Conservation (phyloP, 2,797 vertebrate species). For the Chaenodraco wilsoni region DNA sequence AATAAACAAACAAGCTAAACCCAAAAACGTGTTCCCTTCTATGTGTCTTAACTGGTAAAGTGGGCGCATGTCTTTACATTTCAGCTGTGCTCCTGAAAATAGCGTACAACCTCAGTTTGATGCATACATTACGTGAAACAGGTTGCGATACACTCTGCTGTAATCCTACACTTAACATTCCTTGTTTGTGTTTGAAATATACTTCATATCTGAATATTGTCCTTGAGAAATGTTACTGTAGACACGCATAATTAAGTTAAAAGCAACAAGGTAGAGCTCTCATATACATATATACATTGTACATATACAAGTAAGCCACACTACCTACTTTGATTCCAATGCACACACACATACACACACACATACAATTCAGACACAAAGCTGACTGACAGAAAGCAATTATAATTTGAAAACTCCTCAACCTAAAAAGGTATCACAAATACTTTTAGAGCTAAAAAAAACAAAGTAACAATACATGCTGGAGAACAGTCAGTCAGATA, state of each 20-base stretch:
- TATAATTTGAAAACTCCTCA: too few species aligned
- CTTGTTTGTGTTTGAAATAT: not conserved
- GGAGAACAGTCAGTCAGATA: slow-evolving; percentile 11
- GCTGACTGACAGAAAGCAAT: too few species aligned
- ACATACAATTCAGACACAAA: not conserved
- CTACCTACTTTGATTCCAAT: too few species aligned
- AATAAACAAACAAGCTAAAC: slow-evolving; percentile 17
- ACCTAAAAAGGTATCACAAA: not conserved
- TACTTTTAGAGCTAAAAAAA: not conserved
- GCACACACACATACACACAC: too few species aligned
- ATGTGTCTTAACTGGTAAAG: not conserved
- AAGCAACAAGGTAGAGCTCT: not conserved
- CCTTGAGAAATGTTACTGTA: not conserved
- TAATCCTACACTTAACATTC: not conserved
- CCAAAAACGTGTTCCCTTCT: not conserved
- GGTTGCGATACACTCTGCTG: not conserved
- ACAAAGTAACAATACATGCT: not conserved
- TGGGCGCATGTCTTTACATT: not conserved
- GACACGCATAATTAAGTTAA: not conserved
- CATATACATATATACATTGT: not conserved
- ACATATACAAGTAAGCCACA: not conserved
- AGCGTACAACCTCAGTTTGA: not conserved
- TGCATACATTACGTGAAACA: not conserved
- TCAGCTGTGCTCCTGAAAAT: not conserved
- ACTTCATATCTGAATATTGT: not conserved